Conservation (phyloP, 2,888 invertebrate genomes). For the Kryphioiulus occultus region DNA sequence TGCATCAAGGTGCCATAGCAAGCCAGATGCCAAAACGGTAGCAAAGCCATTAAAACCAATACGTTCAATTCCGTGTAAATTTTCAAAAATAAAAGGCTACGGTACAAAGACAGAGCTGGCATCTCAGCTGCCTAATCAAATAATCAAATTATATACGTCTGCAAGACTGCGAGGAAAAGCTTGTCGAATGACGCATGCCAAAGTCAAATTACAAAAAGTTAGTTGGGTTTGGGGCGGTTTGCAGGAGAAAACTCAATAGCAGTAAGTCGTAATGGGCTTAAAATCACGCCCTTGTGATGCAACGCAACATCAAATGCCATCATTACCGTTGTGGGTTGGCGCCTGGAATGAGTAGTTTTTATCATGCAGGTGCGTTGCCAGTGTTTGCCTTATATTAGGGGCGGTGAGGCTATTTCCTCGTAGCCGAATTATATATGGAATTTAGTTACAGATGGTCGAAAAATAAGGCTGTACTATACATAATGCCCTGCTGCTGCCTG, state of each 20-base stretch:
- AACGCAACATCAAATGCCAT: not conserved
- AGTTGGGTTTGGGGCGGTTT: not conserved
- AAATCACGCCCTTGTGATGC: not conserved
- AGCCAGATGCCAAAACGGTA: not conserved
- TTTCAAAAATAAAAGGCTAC: not conserved
- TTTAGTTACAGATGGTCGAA: not conserved
- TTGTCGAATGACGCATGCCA: slow-evolving; percentile 27
- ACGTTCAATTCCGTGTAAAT: not conserved
- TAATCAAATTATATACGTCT: not conserved
- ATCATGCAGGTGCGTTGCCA: not conserved
- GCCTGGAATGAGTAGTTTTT: not conserved
- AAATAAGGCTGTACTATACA: too few species aligned
- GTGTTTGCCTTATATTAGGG: not conserved
- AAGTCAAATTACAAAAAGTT: not conserved
- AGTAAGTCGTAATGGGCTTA: not conserved
- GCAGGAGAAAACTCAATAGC: not conserved
- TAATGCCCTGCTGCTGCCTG: too few species aligned
- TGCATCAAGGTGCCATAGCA: not conserved
- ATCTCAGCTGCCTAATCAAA: not conserved
- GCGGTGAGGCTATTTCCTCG: not conserved
- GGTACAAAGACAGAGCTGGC: not conserved
- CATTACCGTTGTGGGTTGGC: not conserved
- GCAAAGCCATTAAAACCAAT: not conserved
- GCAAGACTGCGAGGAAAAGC: not conserved
- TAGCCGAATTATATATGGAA: not conserved